Conservation (phyloP, 2,888 invertebrate genomes). For the Morinoia aosen region DNA sequence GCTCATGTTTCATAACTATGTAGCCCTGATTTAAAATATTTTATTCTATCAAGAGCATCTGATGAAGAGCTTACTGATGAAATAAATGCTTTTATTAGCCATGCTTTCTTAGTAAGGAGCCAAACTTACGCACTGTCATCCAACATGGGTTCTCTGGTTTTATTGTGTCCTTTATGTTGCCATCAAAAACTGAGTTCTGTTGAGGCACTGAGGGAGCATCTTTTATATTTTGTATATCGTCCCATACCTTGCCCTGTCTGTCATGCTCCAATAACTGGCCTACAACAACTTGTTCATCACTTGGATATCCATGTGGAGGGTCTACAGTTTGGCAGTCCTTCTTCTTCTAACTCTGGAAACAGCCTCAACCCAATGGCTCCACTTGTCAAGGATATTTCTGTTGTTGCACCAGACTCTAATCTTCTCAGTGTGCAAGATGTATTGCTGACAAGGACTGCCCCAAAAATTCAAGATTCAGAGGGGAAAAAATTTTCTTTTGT, state of each 20-base stretch:
- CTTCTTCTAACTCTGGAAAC: not conserved
- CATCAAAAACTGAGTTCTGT: conserved; percentile 60
- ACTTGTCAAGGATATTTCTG: conserved; percentile 6
- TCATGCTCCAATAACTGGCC: conserved; percentile 56
- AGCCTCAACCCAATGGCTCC: not conserved
- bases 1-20: not conserved
- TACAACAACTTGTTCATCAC: conserved; percentile 61
- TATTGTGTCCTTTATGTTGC: conserved; percentile 64
- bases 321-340: not conserved
- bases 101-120: not conserved
- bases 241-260: conserved; percentile 65
- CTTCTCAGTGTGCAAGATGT: not conserved
- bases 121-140: not conserved
- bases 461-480: not conserved
- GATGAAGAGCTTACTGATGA: not conserved
- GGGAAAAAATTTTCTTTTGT: conserved; percentile 18
- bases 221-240: conserved; percentile 61
- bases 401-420: not conserved
- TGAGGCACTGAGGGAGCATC: conserved; percentile 62
- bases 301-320: conserved; percentile 59
- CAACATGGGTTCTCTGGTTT: not conserved
- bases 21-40: not conserved
- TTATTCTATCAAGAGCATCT: not conserved
- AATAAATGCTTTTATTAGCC: not conserved
- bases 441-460: not conserved